Evolutionary conservation across 2,113 vertebrate genomes (phyloP), one percentile per base, ranked within the genome.

Genomic region (Tachysurus fulvidraco): DNA sequence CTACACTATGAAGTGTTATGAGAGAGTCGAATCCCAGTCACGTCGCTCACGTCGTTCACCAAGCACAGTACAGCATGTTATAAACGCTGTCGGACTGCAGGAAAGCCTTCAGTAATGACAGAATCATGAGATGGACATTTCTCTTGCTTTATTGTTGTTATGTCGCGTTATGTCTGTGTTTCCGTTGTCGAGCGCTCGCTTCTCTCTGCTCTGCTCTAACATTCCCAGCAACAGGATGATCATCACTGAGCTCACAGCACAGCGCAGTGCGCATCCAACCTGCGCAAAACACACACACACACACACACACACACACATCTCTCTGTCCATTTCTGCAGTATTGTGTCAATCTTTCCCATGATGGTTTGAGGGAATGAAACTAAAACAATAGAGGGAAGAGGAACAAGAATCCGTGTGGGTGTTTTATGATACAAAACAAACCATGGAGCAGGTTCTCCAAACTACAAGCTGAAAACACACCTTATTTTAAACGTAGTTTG

Each of bases 211-310:
- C 89, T 90, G 89, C 89, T 86, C 89, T 85, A 88, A 86, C 76
- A 86, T 88, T 90, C 89, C 89, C 89, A 90, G 89, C 89, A 90
- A 90, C 89, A 90, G 85, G 80, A 85, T 81, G 82, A 90, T 88
- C 89, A 90, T 83, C 80, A 7, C 87, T 88, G 87, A 90, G 89
- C 89, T 90, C 89, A 89, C 74, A 87, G 86, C 41, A 52, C 81
- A 90, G 85, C 80, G 59, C 85, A 86, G 85, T 74, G 85, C 79
- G 78, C 86, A 85, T 44, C 69, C 69, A 71, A 36, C 69, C 69
- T 71, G 69, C 69, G 69, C 69, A 71, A 44, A 44, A 46, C 82
- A 81, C 82, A 67, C 83, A 77, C 71, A 21, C 54, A 62, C 62
- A 62, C 86, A 85, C 83, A n/a, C 57, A 44, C 80, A 19, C 81